Conservation (phyloP, 2,113 vertebrate genomes). For the Zingel zingel region DNA sequence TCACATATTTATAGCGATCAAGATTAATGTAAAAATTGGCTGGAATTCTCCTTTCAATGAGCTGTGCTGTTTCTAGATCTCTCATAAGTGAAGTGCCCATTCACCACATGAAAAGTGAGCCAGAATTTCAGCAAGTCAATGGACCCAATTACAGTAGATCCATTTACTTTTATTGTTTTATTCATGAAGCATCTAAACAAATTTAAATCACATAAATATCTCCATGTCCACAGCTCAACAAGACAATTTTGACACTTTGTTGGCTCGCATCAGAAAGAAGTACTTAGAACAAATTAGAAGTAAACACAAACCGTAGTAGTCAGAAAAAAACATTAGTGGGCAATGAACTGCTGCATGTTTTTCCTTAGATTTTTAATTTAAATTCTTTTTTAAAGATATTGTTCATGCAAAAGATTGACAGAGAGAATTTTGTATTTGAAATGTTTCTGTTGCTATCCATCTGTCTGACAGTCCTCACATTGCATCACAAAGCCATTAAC, state of each 20-base stretch:
- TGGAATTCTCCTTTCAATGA: slow-evolving; percentile 16
- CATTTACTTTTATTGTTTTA: slow-evolving; percentile 40
- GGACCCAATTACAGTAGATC: slow-evolving; percentile 24
- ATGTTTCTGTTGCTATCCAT: slow-evolving; percentile 20
- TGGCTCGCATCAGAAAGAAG: not conserved
- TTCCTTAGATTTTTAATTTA: slow-evolving; percentile 33
- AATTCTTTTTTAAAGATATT: not conserved
- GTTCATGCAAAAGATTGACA: slow-evolving; percentile 31
- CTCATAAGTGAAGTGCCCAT: slow-evolving; percentile 22
- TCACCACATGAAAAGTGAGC: slow-evolving; percentile 23
- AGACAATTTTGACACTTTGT: not conserved
- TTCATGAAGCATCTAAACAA: slow-evolving; percentile 26
- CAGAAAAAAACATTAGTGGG: slow-evolving; percentile 8
- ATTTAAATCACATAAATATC: slow-evolving; percentile 19
- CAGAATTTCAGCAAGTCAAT: slow-evolving; percentile 23
- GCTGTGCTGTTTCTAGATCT: slow-evolving; percentile 17
- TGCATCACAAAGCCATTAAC: slow-evolving; percentile 45
- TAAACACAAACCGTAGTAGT: slow-evolving; percentile 12
- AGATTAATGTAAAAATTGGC: too few relatives aligned
- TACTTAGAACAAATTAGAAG: slow-evolving; percentile 17
- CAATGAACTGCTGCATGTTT: slow-evolving; percentile 31
- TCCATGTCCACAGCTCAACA: slow-evolving; percentile 3
- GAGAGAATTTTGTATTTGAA: slow-evolving; percentile 24
- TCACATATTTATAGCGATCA: too few relatives aligned
- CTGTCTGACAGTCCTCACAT: slow-evolving; percentile 44